A percentile compares a stretch with the other conserved stretches of the same genome.
These are phyloP conservation scores for Neosalanx taihuensis DNA, from an alignment of 2,797 vertebrate genomes.

Conservation along the genomic window DNA sequence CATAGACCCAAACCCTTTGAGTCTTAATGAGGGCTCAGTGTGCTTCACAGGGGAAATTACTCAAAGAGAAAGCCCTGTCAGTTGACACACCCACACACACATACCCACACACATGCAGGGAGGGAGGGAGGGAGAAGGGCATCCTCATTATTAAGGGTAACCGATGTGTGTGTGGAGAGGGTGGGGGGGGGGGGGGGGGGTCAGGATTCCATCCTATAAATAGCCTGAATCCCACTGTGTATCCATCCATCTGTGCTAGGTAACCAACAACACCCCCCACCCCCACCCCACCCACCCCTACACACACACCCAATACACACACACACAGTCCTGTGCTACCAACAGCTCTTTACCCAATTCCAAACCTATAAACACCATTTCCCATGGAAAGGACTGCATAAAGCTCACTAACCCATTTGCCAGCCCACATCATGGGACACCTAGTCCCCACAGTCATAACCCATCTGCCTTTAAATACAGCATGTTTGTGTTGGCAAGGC, in stretches of 20 bases:
- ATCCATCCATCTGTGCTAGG: too few species aligned
- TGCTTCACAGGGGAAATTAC: too few species aligned
- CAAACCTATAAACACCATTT: too few species aligned
- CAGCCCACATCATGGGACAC: background rate
- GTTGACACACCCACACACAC: background rate
- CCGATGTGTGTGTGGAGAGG: background rate
- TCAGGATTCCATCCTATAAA: background rate
- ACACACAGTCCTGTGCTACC: background rate
- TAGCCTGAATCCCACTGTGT: background rate
- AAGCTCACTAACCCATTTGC: background rate
- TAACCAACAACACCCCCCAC: background rate
- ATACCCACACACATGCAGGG: background rate
- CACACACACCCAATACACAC: background rate
- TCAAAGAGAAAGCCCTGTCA: too few species aligned
- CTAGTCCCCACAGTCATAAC: background rate
- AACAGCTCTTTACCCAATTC: too few species aligned
- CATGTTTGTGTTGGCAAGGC: too few species aligned
- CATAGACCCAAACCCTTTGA: too few species aligned
- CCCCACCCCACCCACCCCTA: background rate
- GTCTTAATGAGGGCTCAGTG: background rate
- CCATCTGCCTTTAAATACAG: background rate
- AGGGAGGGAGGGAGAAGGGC: background rate
- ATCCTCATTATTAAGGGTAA: constrained; percentile 1
- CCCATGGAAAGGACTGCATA: too few species aligned
- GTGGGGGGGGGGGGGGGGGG: too few species aligned